phyloP scores from a whole-genome alignment of 1,140 invertebrate genomes.

The Drosophila ficusphila region DNA sequence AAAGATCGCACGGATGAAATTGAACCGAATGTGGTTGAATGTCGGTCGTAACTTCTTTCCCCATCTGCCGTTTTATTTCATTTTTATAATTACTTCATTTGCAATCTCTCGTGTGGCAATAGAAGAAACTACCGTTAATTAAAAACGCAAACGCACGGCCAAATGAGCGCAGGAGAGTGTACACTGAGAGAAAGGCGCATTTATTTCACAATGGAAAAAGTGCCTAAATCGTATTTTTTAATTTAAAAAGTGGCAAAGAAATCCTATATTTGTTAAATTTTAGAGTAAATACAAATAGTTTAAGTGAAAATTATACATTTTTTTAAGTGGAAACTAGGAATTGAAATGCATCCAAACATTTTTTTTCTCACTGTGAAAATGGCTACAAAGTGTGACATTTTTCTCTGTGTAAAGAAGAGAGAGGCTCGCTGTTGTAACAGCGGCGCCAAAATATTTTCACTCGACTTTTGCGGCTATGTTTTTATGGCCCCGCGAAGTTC shows the following conservation, averaged over 20 bases:
- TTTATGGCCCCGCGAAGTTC: conserved; percentile 62
- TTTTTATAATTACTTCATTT: conserved; percentile 76
- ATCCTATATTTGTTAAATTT: too few relatives aligned
- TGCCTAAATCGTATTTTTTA: background rate
- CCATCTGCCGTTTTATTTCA: conserved; percentile 21
- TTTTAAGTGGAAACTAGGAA: too few relatives aligned
- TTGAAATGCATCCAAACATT: too few relatives aligned
- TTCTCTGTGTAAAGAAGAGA: conserved; percentile 2
- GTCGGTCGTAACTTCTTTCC: conserved; percentile 62
- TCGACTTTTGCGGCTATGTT: conserved; percentile 53
- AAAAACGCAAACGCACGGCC: conserved; percentile 72
- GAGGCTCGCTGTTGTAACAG: conserved; percentile 43
- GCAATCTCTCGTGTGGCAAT: conserved; percentile 76
- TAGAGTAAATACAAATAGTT: too few relatives aligned
- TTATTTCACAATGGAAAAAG: background rate
- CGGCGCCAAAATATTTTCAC: conserved; percentile 75
- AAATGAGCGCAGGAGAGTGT: conserved; percentile 52
- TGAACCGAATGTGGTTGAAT: conserved; percentile 62
- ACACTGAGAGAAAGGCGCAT: background rate
- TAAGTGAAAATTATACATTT: too few relatives aligned
- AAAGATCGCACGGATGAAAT: conserved; percentile 32
- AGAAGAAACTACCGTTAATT: conserved; percentile 76
- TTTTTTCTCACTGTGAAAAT: too few relatives aligned
- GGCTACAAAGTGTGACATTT: background rate
- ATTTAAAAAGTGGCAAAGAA: too few relatives aligned